phyloP scores from a whole-genome alignment of 1,140 invertebrate species.

The Tribolium castaneum region DNA sequence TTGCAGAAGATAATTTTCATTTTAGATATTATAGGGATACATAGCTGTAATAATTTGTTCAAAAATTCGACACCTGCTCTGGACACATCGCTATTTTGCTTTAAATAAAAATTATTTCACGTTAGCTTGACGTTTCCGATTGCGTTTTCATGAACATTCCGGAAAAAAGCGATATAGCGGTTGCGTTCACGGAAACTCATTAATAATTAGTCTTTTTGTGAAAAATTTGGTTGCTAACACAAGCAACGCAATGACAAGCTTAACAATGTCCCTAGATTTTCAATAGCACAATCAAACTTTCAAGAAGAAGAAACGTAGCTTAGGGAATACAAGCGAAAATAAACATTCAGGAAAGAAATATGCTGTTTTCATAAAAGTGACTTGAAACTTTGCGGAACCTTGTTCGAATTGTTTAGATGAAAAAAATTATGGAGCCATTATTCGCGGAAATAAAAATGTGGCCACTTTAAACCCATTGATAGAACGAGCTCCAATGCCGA shows the following conservation, averaged over 20 bases:
- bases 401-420: no score
- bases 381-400: not conserved
- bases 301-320: conserved; percentile 21
- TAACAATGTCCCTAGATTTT: conserved; percentile 29
- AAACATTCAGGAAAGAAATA: conserved; percentile 25
- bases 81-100: no score
- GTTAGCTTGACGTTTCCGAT: not conserved
- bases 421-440: not conserved
- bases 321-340: not conserved
- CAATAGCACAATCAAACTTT: conserved; percentile 21
- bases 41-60: not conserved
- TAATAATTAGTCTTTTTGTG: conserved; percentile 41
- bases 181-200: conserved; percentile 39
- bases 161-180: conserved; percentile 27
- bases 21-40: conserved; percentile 3
- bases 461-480: not conserved
- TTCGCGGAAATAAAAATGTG: not conserved
- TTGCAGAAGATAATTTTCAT: conserved; percentile 20
- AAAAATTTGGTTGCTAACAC: not conserved
- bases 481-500: not conserved
- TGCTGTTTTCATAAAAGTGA: conserved; percentile 14
- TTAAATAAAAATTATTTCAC: no score
- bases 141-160: conserved; percentile 36
- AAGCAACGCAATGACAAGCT: not conserved
- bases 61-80: not conserved